phyloP scores from a whole-genome alignment of 2,888 invertebrate genomes.

The Acrobasis consociella region DNA sequence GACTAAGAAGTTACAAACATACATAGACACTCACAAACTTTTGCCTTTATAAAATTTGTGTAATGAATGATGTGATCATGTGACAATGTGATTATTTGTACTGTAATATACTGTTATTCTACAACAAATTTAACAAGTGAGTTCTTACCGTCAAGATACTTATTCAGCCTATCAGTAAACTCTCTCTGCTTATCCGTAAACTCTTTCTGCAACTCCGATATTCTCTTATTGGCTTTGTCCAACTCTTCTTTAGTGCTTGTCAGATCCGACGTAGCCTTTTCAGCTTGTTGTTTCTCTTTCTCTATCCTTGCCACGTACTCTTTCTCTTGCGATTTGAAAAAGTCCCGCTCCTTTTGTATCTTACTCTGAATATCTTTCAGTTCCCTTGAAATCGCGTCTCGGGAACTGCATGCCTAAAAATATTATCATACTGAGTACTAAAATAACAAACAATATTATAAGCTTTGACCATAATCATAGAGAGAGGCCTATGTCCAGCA shows the following conservation, averaged over 20 bases:
- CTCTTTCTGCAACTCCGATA: conserved; percentile 80
- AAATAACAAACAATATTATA: neutral
- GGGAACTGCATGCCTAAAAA: conserved; percentile 82
- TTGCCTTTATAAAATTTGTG: no score
- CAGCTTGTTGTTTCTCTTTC: conserved; percentile 77
- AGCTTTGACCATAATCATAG: no score
- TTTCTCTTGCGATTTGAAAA: conserved; percentile 63
- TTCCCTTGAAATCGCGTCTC: conserved; percentile 82
- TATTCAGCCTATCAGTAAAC: conserved; percentile 69
- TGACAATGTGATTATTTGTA: no score
- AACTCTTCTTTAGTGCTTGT: conserved; percentile 76
- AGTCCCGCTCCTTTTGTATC: conserved; percentile 64
- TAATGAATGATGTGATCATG: no score
- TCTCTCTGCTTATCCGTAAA: conserved; percentile 80
- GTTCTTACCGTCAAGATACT: conserved; percentile 62
- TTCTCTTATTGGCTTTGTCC: conserved; percentile 79
- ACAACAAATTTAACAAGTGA: neutral
- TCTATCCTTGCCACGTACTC: conserved; percentile 76
- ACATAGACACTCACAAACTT: no score
- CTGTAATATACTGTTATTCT: neutral
- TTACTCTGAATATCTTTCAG: conserved; percentile 76
- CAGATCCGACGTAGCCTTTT: conserved; percentile 74
- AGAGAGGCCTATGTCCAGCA: no score
- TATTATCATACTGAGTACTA: neutral
- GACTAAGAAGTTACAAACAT: no score